Conservation (phyloP, 2,888 invertebrate genomes). For the Torymus texanus region DNA sequence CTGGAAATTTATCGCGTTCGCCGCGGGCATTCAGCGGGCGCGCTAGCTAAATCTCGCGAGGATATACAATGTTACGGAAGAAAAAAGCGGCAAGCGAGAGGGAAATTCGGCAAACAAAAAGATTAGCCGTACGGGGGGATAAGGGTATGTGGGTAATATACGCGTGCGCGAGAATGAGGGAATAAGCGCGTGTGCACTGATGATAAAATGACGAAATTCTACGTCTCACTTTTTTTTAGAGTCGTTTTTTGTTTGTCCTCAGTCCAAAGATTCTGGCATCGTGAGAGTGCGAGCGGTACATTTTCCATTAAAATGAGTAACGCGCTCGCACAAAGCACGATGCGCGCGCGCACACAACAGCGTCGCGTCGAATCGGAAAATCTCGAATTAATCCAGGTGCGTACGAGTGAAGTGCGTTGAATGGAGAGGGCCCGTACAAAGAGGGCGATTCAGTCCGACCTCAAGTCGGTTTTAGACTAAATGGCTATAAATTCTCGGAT, state of each 20-base stretch:
- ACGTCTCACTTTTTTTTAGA: neutral
- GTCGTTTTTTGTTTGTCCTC: neutral
- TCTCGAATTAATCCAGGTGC: constrained; percentile 55
- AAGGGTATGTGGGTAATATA: too few relatives aligned
- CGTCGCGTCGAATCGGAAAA: constrained; percentile 55
- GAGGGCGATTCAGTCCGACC: constrained; percentile 41
- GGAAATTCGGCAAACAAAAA: constrained; percentile 52
- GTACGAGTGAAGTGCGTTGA: constrained; percentile 15
- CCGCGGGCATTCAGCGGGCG: constrained; percentile 41
- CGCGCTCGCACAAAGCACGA: neutral
- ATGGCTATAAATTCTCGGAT: constrained; percentile 56
- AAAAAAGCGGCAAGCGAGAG: constrained; percentile 36
- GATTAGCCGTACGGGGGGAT: too few relatives aligned
- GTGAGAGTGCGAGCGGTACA: constrained; percentile 34
- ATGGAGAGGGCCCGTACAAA: constrained; percentile 21
- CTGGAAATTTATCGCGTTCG: constrained; percentile 53
- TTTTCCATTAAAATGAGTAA: constrained; percentile 10
- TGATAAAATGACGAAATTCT: constrained; percentile 32
- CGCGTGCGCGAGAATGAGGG: neutral
- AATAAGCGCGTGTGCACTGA: constrained; percentile 6
- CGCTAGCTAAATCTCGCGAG: neutral
- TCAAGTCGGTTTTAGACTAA: constrained; percentile 49
- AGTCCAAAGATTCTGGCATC: constrained; percentile 14
- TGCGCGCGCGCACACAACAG: neutral
- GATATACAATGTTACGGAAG: constrained; percentile 45